Evolutionary conservation across 2,113 vertebrate species (phyloP).

Genomic region (Tricholaema leucomelas): DNA sequence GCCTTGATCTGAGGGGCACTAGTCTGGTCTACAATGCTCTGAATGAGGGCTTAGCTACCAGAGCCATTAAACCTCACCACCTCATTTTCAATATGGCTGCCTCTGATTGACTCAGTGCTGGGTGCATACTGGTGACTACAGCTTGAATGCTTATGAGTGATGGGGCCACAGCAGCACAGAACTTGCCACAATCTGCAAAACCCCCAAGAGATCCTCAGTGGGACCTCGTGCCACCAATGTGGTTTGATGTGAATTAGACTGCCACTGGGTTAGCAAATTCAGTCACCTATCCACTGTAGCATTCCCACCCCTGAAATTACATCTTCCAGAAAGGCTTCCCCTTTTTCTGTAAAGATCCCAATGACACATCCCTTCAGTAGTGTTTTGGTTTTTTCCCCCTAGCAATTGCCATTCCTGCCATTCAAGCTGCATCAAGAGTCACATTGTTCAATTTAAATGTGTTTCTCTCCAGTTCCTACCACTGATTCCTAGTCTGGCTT

Average conservation of each 20-base stretch:
- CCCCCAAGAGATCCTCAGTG: not conserved
- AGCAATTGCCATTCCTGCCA: not conserved
- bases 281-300: not conserved
- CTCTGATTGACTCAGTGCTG: rapidly evolving
- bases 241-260: not conserved
- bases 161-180: not conserved
- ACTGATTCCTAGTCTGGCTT: not conserved
- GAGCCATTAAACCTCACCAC: not conserved
- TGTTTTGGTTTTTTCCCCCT: not conserved
- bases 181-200: not conserved
- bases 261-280: not conserved
- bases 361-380: not conserved
- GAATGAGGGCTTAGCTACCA: not conserved
- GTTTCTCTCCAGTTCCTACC: not conserved
- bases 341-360: not conserved
- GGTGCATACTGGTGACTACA: not conserved
- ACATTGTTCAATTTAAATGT: not conserved
- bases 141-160: rapidly evolving
- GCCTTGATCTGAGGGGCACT: rapidly evolving
- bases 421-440: not conserved
- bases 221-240: rapidly evolving
- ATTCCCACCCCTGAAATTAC: not conserved
- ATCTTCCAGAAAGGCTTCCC: not conserved
- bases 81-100: rapidly evolving
- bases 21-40: not conserved